These are phyloP conservation scores for Thera britannica DNA, from an alignment of 2,888 invertebrate genomes.

Conservation along the genomic window DNA sequence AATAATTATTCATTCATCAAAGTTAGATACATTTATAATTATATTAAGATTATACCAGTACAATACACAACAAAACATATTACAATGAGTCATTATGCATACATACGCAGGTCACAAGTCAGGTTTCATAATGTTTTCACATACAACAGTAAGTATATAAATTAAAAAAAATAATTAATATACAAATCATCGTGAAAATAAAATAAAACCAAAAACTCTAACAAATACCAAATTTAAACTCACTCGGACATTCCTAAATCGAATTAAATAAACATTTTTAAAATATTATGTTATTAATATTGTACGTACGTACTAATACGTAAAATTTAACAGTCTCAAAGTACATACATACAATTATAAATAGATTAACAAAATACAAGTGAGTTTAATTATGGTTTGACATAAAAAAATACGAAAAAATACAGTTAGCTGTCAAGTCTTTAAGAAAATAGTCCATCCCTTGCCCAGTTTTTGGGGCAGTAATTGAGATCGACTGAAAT, in stretches of 20 bases:
- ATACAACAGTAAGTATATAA: slow-evolving; percentile 44
- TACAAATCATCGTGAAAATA: slow-evolving; percentile 44
- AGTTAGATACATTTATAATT: slow-evolving; percentile 82
- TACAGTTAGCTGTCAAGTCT: slow-evolving; percentile 74
- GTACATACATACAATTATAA: slow-evolving; percentile 85
- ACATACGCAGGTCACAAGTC: slow-evolving; percentile 51
- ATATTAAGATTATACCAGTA: slow-evolving; percentile 66
- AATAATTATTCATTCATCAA: slow-evolving; percentile 80
- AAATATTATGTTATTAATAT: slow-evolving; percentile 66
- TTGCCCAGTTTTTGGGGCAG: slow-evolving; percentile 55
- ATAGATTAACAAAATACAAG: slow-evolving; percentile 77
- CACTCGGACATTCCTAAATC: slow-evolving; percentile 69
- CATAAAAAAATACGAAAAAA: slow-evolving; percentile 45
- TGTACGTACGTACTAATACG: slow-evolving; percentile 82
- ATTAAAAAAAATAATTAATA: slow-evolving; percentile 19
- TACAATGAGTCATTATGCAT: slow-evolving; percentile 53
- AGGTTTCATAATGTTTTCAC: slow-evolving; percentile 50
- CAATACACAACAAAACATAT: slow-evolving; percentile 61
- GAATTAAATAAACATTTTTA: slow-evolving; percentile 79
- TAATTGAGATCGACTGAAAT: slow-evolving; percentile 64
- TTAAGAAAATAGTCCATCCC: slow-evolving; percentile 57
- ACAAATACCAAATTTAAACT: slow-evolving; percentile 58
- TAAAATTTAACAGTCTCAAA: slow-evolving; percentile 83
- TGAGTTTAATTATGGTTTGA: slow-evolving; percentile 60
- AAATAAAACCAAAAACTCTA: slow-evolving; percentile 46